Evolutionary conservation across 2,113 vertebrate species (phyloP).

Genomic region (Vulpes ferrilata): DNA sequence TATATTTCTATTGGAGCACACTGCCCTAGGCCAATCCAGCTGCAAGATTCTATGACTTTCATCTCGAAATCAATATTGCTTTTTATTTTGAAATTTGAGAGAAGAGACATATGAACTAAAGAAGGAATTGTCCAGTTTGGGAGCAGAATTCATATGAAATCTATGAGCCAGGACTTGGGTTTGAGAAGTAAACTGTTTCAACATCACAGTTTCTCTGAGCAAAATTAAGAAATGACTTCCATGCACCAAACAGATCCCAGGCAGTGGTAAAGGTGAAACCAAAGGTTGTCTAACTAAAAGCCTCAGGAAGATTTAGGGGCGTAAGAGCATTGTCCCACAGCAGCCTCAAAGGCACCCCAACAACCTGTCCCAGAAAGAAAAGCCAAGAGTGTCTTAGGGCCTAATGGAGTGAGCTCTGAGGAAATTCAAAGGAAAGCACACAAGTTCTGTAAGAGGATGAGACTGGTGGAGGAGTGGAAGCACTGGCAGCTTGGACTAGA

Average conservation of each 20-base stretch:
- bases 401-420: background rate
- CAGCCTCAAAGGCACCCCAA: background rate
- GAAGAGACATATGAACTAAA: background rate
- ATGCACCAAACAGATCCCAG: background rate
- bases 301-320: background rate
- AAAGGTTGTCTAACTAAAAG: background rate
- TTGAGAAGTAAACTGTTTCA: background rate
- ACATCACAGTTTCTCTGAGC: background rate
- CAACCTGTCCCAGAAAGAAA: background rate
- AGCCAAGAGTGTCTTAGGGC: background rate
- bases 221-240: background rate
- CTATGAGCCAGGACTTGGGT: background rate
- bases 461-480: too few relatives aligned
- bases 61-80: background rate
- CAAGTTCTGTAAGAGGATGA: rapidly evolving
- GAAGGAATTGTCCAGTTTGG: background rate
- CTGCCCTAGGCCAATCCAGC: background rate
- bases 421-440: background rate
- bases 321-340: background rate
- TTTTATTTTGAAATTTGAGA: background rate
- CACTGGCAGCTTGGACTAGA: background rate
- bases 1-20: background rate
- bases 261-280: background rate
- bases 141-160: background rate
- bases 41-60: background rate